A percentile compares a stretch with the other conserved stretches of the same genome.
phyloP scores from a whole-genome alignment of 1,140 invertebrate species.

The Magallana ariakensis region DNA sequence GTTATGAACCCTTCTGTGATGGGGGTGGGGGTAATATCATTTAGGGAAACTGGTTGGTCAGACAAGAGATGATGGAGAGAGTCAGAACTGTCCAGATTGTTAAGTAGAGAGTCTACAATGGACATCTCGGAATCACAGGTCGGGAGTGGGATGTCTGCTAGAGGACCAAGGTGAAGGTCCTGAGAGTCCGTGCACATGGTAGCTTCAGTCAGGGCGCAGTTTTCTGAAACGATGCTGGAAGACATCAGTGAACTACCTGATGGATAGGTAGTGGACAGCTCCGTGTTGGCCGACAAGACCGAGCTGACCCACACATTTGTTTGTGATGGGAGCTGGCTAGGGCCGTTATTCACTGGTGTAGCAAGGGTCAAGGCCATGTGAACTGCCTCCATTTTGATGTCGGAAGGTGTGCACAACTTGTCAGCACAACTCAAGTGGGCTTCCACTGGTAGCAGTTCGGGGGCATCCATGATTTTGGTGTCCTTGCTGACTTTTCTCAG shows the following conservation, averaged over 20 bases:
- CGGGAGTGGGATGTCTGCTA: background rate
- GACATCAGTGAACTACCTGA: background rate
- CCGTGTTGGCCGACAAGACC: background rate
- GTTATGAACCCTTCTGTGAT: background rate
- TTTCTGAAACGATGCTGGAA: background rate
- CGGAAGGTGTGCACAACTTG: background rate
- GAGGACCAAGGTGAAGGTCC: background rate
- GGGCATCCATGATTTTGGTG: slow-evolving; percentile 40
- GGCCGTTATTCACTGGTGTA: background rate
- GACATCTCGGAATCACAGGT: slow-evolving; percentile 26
- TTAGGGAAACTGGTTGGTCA: slow-evolving; percentile 1
- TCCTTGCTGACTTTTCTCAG: slow-evolving; percentile 44
- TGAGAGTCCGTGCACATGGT: background rate
- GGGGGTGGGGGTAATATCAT: background rate
- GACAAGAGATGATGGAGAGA: background rate
- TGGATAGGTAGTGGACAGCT: background rate
- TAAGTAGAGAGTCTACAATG: slow-evolving; percentile 10
- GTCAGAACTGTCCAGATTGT: background rate
- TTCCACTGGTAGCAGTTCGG: slow-evolving; percentile 7
- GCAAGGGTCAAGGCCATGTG: background rate
- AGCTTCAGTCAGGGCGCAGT: background rate
- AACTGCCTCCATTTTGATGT: background rate
- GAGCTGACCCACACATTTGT: background rate
- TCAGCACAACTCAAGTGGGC: slow-evolving; percentile 3
- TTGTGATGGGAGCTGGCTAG: background rate